Percentiles rank a stretch among this genome's conserved stretches.
Evolutionary conservation across 2,797 vertebrate species (phyloP).

Genomic region (Anguilla anguilla): DNA sequence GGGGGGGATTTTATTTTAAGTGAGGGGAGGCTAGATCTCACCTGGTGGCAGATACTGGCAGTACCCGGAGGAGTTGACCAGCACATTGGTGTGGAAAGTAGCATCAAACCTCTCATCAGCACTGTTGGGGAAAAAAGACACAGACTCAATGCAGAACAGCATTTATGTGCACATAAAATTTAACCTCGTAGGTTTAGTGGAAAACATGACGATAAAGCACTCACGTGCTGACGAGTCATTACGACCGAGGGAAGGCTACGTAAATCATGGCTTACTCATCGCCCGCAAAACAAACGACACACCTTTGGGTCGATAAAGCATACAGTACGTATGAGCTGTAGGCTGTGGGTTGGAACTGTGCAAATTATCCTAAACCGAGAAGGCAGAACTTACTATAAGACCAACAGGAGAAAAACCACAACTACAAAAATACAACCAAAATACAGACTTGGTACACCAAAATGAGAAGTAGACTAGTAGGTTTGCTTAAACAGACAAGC

Average conservation of each 20-base stretch:
- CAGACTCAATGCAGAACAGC: background rate
- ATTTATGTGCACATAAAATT: conserved; percentile 11
- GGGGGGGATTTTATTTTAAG: background rate
- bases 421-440: background rate
- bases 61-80: conserved; percentile 83
- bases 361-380: background rate
- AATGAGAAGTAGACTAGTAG: background rate
- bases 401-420: background rate
- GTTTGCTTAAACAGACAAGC: background rate
- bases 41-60: conserved; percentile 90
- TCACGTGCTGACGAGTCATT: background rate
- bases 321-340: background rate
- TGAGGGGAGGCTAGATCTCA: conserved; percentile 58
- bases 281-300: conserved; percentile 31
- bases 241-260: background rate
- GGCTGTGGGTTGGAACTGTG: background rate
- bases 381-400: background rate
- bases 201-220: conserved; percentile 37
- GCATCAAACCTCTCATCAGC: conserved; percentile 92
- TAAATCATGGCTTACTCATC: conserved; percentile 36
- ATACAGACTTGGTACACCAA: background rate
- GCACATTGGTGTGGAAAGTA: conserved; percentile 88
- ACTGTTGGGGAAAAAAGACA: conserved; percentile 62
- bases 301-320: conserved; percentile 19
- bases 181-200: conserved; percentile 16